These are phyloP conservation scores for Pseudococcus viburni DNA, from an alignment of 2,888 invertebrate genomes.

Conservation along the genomic window DNA sequence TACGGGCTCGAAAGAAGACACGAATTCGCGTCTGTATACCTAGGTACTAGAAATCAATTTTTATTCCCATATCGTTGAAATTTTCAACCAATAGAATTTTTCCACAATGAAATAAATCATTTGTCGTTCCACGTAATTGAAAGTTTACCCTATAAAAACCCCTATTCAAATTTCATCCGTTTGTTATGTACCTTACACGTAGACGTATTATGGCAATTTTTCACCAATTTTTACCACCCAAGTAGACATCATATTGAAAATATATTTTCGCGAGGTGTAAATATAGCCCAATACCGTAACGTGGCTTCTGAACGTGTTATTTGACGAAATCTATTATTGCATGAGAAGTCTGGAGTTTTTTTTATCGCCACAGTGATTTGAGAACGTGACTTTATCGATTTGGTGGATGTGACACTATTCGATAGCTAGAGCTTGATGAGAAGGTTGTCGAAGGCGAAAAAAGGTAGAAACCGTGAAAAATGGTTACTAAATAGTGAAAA, in stretches of 20 bases:
- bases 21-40: background rate
- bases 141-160: slow-evolving; percentile 2
- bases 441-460: too few species aligned
- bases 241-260: background rate
- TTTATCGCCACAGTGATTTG: too few species aligned
- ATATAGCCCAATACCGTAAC: background rate
- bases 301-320: background rate
- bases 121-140: slow-evolving; percentile 9
- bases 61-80: background rate
- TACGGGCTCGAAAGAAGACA: background rate
- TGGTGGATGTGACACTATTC: too few species aligned
- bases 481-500: too few species aligned
- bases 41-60: background rate
- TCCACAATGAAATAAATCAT: slow-evolving; percentile 4
- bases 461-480: too few species aligned
- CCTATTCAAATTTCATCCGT: slow-evolving; percentile 6
- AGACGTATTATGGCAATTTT: background rate
- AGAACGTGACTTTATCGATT: too few species aligned
- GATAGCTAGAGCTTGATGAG: too few species aligned
- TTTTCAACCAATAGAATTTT: background rate
- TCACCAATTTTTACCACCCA: background rate
- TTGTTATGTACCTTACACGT: background rate
- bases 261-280: background rate
- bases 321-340: background rate
- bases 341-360: background rate